Percentiles rank a stretch among this genome's conserved stretches.
Evolutionary conservation across 64 coral and sea anemone species (phyloP).

Genomic region (Actinia equina): DNA sequence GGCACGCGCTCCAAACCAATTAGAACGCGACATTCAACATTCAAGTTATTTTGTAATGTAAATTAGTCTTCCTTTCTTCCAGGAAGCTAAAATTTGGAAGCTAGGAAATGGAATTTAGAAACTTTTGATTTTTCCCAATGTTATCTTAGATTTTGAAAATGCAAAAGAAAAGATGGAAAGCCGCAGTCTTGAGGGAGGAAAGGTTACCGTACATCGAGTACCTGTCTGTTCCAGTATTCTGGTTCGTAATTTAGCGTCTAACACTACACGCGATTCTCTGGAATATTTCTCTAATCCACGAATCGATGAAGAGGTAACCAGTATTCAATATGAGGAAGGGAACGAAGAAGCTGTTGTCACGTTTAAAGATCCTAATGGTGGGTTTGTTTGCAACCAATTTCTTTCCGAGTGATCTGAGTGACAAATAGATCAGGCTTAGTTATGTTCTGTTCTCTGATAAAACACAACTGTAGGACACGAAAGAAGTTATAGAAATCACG

Average conservation of each 20-base stretch:
- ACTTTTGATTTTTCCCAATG: background rate
- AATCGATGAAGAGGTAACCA: background rate
- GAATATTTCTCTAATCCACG: background rate
- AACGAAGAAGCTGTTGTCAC: background rate
- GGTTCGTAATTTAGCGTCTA: background rate
- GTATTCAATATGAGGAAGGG: too few species aligned
- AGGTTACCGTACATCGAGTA: background rate
- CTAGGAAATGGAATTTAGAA: background rate
- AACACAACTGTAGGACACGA: too few species aligned
- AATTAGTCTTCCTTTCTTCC: too few species aligned
- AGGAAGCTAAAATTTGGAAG: background rate
- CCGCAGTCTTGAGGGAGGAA: background rate
- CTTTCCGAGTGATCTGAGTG: too few species aligned
- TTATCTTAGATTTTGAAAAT: background rate
- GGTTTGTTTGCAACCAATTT: background rate
- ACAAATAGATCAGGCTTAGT: too few species aligned
- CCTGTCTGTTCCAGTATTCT: background rate
- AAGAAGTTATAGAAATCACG: too few species aligned
- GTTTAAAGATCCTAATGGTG: background rate
- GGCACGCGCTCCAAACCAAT: too few species aligned
- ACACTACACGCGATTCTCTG: background rate
- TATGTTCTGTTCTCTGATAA: too few species aligned
- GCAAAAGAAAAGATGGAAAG: background rate
- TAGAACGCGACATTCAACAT: too few species aligned
- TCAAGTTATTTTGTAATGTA: too few species aligned